Base-by-base conservation (phyloP, 2,797 vertebrate genomes). In the Scyliorhinus canicula region DNA sequence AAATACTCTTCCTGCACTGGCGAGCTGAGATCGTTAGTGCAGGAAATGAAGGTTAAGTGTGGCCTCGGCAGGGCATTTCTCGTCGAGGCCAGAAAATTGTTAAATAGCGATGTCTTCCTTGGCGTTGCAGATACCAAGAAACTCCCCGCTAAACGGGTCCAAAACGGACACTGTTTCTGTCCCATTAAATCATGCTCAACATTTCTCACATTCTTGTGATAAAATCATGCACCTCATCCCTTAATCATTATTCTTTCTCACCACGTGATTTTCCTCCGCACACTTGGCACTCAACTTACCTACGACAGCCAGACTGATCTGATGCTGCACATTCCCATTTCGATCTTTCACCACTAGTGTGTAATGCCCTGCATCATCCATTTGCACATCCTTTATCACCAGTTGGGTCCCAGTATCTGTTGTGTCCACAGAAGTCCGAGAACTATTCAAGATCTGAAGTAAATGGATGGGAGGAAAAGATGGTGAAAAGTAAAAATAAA, bases 301-400 rank as follows among this genome's bases (percentile, higher is more conserved):
- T 95, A 98, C 96, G 79, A 98, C 97, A n/a, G 97, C 97, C 24
- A 98, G 96, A 0, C 96, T 97, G 65, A 97, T 95, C 0, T 96
- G 96, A 95, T 98, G 97, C 65, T 97, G 96, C 16, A 97, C 96
- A 0, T 96, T 97, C 95, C 96, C 97, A 77, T 95, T 97, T 44
- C 97, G 97, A 95, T 98, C 97, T 93, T 96, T 97, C 84, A 97
- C 96, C 4, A 98, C 96, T 1, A 98, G 95, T 0, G 97, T 98
- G 96, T 98, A 98, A 95, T 96, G 95, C 31, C 98, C 98, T 0
- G 97, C 95, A 96, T 98, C 97, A 11, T 97, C 96, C 0, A 96
- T 95, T 93, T 95, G 95, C 11, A 96, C 96, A 95, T 97, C 95
- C 1, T 96, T 95, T 95, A 98, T 97, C 50, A 97, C 96, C 95